Percentiles rank a stretch among this genome's conserved stretches.
phyloP scores from a whole-genome alignment of 2,888 invertebrate species.

The Tyria jacobaeae region DNA sequence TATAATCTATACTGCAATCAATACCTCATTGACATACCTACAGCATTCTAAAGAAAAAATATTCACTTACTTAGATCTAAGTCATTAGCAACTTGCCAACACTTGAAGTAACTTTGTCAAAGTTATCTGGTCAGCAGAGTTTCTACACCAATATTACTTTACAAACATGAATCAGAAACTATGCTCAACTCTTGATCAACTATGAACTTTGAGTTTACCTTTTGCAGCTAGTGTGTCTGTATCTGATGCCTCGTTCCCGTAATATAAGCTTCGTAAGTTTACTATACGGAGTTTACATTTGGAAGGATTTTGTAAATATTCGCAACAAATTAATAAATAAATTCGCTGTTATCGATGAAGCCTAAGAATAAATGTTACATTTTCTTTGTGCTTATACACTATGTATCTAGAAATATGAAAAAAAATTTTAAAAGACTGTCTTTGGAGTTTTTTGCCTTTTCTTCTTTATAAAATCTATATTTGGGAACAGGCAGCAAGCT shows the following conservation, averaged over 20 bases:
- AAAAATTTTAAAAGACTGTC: too few species aligned
- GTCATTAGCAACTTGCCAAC: constrained; percentile 1
- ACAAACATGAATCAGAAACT: constrained; percentile 10
- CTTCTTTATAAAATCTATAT: too few species aligned
- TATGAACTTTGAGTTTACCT: constrained; percentile 1
- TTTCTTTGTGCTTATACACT: too few species aligned
- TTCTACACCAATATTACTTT: constrained; percentile 9
- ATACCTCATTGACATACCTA: background rate
- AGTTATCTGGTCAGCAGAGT: constrained; percentile 3
- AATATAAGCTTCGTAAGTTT: background rate
- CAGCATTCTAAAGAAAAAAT: background rate
- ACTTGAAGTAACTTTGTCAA: constrained; percentile 5
- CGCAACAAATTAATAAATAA: too few species aligned
- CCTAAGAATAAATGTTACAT: too few species aligned
- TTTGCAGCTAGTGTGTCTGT: background rate
- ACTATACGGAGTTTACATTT: too few species aligned
- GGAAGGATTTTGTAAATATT: too few species aligned
- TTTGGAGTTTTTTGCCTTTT: too few species aligned
- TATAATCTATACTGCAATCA: too few species aligned
- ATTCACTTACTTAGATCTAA: background rate
- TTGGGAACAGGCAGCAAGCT: too few species aligned
- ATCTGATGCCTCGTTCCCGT: background rate
- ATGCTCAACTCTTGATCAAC: constrained; percentile 9
- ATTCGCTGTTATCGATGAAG: too few species aligned
- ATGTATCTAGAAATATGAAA: too few species aligned